phyloP scores from a whole-genome alignment of 2,797 vertebrate species.

The Trematomus bernacchii region DNA sequence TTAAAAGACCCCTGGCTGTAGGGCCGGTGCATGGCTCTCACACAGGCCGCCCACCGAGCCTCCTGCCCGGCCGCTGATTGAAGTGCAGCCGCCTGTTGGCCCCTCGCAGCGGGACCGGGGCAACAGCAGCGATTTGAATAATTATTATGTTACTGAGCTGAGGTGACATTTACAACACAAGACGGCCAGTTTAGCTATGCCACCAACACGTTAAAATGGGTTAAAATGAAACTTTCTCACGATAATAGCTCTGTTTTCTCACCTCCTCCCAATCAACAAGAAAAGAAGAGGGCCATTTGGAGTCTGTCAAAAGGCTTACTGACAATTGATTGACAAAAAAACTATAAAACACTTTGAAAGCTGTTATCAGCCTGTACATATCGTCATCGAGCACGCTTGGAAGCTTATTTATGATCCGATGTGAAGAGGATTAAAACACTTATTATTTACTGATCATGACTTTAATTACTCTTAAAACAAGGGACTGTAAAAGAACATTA shows the following conservation, averaged over 20 bases:
- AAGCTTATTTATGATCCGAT: slow-evolving; percentile 66
- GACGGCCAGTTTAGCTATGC: slow-evolving; percentile 57
- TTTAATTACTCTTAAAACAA: background rate
- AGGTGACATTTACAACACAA: slow-evolving; percentile 87
- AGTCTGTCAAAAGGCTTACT: slow-evolving; percentile 46
- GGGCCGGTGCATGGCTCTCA: slow-evolving; percentile 46
- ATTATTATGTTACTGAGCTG: slow-evolving; percentile 85
- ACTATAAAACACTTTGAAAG: slow-evolving; percentile 68
- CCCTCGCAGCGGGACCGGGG: slow-evolving; percentile 75
- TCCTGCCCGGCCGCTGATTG: slow-evolving; percentile 77
- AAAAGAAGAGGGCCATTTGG: slow-evolving; percentile 23
- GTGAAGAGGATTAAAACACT: slow-evolving; percentile 3
- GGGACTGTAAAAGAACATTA: background rate
- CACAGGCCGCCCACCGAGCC: slow-evolving; percentile 74
- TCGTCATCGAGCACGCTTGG: slow-evolving; percentile 64
- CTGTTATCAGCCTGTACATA: slow-evolving; percentile 50
- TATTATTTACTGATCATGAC: background rate
- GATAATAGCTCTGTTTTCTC: slow-evolving; percentile 60
- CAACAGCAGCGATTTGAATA: slow-evolving; percentile 76
- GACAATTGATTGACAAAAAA: slow-evolving; percentile 32
- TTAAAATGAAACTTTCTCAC: slow-evolving; percentile 69
- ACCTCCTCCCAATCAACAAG: slow-evolving; percentile 61
- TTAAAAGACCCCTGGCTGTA: slow-evolving; percentile 76
- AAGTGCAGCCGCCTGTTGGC: slow-evolving; percentile 82
- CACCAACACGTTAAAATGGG: slow-evolving; percentile 52